Conservation (phyloP, 2,113 vertebrate species). For the Xiphophorus maculatus region DNA sequence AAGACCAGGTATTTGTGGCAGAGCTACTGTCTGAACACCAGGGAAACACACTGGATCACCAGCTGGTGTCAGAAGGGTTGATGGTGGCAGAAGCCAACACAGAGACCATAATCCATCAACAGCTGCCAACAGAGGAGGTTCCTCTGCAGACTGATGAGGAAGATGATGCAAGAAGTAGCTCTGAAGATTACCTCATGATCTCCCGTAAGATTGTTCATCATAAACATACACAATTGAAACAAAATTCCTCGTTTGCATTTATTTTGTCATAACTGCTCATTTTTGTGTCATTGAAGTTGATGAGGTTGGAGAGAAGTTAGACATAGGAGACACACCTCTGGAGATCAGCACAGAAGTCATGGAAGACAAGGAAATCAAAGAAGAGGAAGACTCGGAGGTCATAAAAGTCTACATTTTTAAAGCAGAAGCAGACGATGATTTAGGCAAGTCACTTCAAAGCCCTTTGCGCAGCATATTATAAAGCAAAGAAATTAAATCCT, state of each 20-base stretch:
- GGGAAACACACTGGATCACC: slow-evolving; percentile 89
- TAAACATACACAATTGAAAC: neutral
- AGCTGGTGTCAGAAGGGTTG: slow-evolving; percentile 93
- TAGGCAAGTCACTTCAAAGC: slow-evolving; percentile 80
- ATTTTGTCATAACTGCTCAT: slow-evolving; percentile 13
- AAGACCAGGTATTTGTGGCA: slow-evolving; percentile 96
- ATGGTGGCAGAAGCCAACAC: slow-evolving; percentile 90
- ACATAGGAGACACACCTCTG: slow-evolving; percentile 92
- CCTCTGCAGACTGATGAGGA: slow-evolving; percentile 93
- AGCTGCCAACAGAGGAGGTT: slow-evolving; percentile 86
- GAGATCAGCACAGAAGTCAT: slow-evolving; percentile 93
- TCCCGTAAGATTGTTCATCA: slow-evolving; percentile 79
- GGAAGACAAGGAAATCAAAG: slow-evolving; percentile 91
- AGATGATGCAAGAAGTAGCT: slow-evolving; percentile 90
- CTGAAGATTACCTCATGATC: slow-evolving; percentile 99
- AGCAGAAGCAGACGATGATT: slow-evolving; percentile 98
- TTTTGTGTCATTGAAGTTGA: slow-evolving; percentile 86
- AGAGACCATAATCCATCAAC: slow-evolving; percentile 88
- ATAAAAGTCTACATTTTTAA: slow-evolving; percentile 99
- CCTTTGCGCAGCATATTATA: no score
- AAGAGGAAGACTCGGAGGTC: slow-evolving; percentile 94
- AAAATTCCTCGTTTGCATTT: neutral
- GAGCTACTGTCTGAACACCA: slow-evolving; percentile 89
- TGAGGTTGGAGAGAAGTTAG: slow-evolving; percentile 96
- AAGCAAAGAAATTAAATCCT: neutral